A percentile compares a stretch with the other conserved stretches of the same genome.
These are phyloP conservation scores for Tetrapedia diversipes DNA, from an alignment of 2,888 invertebrate genomes.

Conservation along the genomic window DNA sequence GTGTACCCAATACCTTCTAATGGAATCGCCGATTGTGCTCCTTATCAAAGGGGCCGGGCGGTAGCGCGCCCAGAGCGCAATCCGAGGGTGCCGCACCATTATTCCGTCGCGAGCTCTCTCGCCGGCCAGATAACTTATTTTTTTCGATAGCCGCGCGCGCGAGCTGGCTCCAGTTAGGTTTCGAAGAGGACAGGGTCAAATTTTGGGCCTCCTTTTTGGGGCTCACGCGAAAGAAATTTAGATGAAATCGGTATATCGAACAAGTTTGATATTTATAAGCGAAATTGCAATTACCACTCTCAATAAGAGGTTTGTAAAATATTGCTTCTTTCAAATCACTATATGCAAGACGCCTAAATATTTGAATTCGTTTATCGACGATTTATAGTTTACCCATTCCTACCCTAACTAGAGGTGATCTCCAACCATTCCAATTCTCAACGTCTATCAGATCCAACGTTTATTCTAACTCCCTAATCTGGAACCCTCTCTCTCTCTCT, in stretches of 20 bases:
- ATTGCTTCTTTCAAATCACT: too few relatives aligned
- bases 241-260: too few relatives aligned
- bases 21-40: slow-evolving; percentile 78
- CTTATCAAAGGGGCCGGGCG: slow-evolving; percentile 73
- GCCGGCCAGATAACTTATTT: slow-evolving; percentile 72
- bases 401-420: too few relatives aligned
- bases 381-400: too few relatives aligned
- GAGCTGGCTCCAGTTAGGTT: not conserved
- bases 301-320: too few relatives aligned
- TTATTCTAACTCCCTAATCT: too few relatives aligned
- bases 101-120: slow-evolving; percentile 58
- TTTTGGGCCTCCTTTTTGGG: not conserved
- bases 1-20: slow-evolving; percentile 75
- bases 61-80: slow-evolving; percentile 65
- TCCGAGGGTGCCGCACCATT: slow-evolving; percentile 63
- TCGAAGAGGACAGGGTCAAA: not conserved
- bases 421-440: not conserved
- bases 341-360: too few relatives aligned
- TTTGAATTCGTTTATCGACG: too few relatives aligned
- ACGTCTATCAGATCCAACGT: not conserved
- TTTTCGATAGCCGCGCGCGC: slow-evolving; percentile 51
- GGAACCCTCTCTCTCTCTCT: too few relatives aligned
- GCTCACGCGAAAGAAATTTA: too few relatives aligned
- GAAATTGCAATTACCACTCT: too few relatives aligned
- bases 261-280: too few relatives aligned